Percentiles rank a stretch among this genome's conserved stretches.
Evolutionary conservation across 2,113 vertebrate genomes (phyloP).

Genomic region (Chunga burmeisteri): DNA sequence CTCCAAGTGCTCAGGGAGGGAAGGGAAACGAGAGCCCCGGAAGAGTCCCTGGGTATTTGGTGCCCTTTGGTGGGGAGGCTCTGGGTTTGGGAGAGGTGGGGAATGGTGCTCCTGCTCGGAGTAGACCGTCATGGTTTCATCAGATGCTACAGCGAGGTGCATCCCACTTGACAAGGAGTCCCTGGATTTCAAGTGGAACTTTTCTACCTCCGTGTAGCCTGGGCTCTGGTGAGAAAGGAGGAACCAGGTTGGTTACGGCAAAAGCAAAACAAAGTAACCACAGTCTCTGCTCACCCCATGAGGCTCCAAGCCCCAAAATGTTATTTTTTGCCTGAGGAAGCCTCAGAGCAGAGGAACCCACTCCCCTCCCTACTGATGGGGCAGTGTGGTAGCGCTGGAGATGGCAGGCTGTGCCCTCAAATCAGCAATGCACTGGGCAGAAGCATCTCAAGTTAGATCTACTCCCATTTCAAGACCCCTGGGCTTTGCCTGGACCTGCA

Average conservation of each 20-base stretch:
- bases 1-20: conserved; percentile 89
- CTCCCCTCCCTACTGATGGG: background rate
- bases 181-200: conserved; percentile 72
- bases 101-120: conserved; percentile 68
- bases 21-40: conserved; percentile 81
- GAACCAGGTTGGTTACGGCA: background rate
- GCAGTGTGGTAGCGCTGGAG: background rate
- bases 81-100: conserved; percentile 28
- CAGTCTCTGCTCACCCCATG: background rate
- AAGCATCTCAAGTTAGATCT: background rate
- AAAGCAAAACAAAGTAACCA: background rate
- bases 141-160: conserved; percentile 70
- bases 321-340: background rate
- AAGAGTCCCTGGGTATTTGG: conserved; percentile 67
- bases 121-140: conserved; percentile 72
- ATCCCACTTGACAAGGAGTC: conserved; percentile 77
- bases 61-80: conserved; percentile 55
- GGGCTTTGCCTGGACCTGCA: background rate
- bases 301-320: background rate
- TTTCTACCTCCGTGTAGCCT: conserved; percentile 71
- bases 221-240: conserved; percentile 72
- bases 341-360: background rate
- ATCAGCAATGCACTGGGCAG: background rate
- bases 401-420: background rate
- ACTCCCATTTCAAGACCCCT: background rate